These are phyloP conservation scores for Riptortus pedestris DNA, from an alignment of 1,140 invertebrate species.

Conservation along the genomic window DNA sequence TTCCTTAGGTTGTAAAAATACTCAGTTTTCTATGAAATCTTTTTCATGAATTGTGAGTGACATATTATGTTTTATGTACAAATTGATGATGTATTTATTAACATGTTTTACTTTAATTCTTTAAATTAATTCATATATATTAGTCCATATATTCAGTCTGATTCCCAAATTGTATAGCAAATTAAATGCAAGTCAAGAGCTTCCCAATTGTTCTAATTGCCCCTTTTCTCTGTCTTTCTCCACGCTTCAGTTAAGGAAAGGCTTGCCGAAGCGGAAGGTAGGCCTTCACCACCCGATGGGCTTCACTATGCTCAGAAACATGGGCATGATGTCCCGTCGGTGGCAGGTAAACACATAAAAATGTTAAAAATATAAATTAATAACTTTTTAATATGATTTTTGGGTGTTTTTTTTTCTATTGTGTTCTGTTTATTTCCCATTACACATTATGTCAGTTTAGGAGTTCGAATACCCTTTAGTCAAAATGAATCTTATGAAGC, in stretches of 20 bases:
- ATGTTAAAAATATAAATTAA: not conserved
- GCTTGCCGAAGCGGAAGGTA: conserved; percentile 21
- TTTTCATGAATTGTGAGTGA: no score
- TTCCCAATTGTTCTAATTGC: not conserved
- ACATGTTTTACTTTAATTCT: no score
- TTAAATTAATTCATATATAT: no score
- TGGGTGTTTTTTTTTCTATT: conserved; percentile 5
- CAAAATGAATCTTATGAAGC: no score
- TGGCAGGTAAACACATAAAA: conserved; percentile 18
- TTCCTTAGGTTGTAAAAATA: no score
- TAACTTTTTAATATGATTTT: conserved; percentile 11
- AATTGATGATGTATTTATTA: no score
- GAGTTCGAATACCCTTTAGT: not conserved
- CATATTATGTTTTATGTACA: no score
- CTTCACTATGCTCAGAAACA: conserved; percentile 9
- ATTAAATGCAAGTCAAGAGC: conserved; percentile 4
- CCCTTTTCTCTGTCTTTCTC: conserved; percentile 18
- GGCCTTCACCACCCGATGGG: conserved; percentile 12
- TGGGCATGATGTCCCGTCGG: conserved; percentile 9
- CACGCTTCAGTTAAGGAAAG: conserved; percentile 24
- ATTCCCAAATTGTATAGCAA: no score
- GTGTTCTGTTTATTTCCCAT: not conserved
- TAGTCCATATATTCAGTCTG: no score
- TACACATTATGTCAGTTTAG: conserved; percentile 17
- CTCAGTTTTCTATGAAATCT: no score